Evolutionary conservation across 2,888 invertebrate genomes (phyloP), one percentile per base, ranked within the genome.

Genomic region (Aleiodes testaceus): DNA sequence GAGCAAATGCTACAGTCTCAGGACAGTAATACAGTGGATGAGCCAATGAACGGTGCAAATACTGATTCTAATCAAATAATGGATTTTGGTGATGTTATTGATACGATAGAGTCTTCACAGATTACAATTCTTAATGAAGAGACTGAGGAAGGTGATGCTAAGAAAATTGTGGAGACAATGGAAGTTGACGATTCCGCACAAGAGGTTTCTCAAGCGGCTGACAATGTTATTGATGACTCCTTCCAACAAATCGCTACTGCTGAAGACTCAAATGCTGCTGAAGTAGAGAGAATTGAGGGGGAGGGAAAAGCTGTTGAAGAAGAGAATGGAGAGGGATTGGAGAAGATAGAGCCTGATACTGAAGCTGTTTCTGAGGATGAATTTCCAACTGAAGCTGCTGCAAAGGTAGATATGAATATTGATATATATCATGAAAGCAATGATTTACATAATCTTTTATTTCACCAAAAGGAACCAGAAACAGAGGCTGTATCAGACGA

Each of bases 311-410:
- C 71, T 55, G 71, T 76, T 47, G 61, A 65, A 12, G 66, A 36
- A 5, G 20, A 72, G 44, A 50, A 14, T 59, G 64, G 61, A 44
- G 55, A 65, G 44, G 68, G 68, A 47, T 9, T 72, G 42, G 69
- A 61, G n/a, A 90, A 89, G 84, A 89, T 87, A 47, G 93, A 94
- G 78, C 93, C 93, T 63, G 95, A 95, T 84, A 94, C 95, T 0
- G 95, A 95, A 88, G 93, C 94, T 69, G 94, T 95, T 50, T 95
- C 95, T 0, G 95, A 95, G 86, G 95, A 95, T 87, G 95, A 95
- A 86, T 77, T 88, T 12, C 88, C 88, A 6, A 87, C 84, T 11
- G 88, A 88, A 75, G 83, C 85, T n/a, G 77, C 86, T 2, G 80
- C 87, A 3, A 88, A 88, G 80, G 87, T 88, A 68, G 20, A 45